Conservation (phyloP, 2,113 vertebrate species). For the Halichoerus grypus region DNA sequence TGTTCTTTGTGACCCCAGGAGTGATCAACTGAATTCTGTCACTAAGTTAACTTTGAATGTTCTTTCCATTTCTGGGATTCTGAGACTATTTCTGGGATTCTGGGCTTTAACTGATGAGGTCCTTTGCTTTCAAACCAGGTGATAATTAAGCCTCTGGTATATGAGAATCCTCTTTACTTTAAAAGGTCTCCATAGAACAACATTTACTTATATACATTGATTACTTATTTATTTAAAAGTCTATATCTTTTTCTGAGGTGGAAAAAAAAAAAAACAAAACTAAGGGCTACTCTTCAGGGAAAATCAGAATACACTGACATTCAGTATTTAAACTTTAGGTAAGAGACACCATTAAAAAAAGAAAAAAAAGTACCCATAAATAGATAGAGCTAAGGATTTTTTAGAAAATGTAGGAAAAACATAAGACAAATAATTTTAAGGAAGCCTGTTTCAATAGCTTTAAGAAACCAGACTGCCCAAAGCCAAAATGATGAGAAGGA, state of each 20-base stretch:
- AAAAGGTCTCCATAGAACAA: not conserved
- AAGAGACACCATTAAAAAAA: not conserved
- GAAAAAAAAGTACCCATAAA: not conserved
- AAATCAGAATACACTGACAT: not conserved
- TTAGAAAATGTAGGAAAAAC: not conserved
- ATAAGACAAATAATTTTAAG: not conserved
- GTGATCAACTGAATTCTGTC: not conserved
- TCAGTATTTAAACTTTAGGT: conserved; percentile 15
- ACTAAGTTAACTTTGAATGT: not conserved
- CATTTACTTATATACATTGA: not conserved
- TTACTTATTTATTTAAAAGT: conserved; percentile 34
- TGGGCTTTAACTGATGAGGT: not conserved
- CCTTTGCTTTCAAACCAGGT: conserved; percentile 18
- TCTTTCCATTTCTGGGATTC: not conserved
- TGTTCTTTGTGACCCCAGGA: not conserved
- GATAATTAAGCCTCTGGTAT: conserved; percentile 11
- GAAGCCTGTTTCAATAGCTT: not conserved
- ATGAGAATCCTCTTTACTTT: conserved; percentile 30
- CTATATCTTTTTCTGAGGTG: not conserved
- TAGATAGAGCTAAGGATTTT: not conserved
- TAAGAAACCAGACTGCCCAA: not conserved
- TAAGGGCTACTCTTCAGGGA: not conserved
- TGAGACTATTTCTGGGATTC: not conserved
- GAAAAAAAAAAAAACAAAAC: not conserved
- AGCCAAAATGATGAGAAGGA: not conserved